Evolutionary conservation across 2,888 invertebrate genomes (phyloP).

Genomic region (Ectropis crepuscularia): DNA sequence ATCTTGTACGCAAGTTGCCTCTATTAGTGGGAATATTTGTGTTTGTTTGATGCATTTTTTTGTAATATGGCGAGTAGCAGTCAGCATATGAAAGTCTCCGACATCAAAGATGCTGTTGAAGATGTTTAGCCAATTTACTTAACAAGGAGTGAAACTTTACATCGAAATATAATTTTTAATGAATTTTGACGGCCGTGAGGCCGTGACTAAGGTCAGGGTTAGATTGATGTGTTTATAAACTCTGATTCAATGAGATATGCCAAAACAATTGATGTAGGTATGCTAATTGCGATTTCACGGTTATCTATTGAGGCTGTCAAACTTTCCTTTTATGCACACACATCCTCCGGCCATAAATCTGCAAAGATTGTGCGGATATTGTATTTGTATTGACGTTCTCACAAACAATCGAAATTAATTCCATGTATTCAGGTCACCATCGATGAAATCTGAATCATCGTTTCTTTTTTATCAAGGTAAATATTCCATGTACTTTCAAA

Average conservation of each 20-base stretch:
- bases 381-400: slow-evolving; percentile 23
- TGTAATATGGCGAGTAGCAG: too few relatives aligned
- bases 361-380: slow-evolving; percentile 29
- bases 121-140: too few relatives aligned
- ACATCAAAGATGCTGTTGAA: too few relatives aligned
- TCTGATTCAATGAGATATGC: slow-evolving; percentile 53
- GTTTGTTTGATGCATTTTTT: too few relatives aligned
- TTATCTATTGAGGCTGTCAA: slow-evolving; percentile 65
- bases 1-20: slow-evolving; percentile 54
- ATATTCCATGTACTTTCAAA: background rate
- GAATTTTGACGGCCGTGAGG: slow-evolving; percentile 43
- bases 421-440: slow-evolving; percentile 9
- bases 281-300: slow-evolving; percentile 67
- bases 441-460: slow-evolving; percentile 8
- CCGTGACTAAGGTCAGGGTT: slow-evolving; percentile 53
- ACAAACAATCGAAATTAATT: slow-evolving; percentile 4
- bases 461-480: slow-evolving; percentile 4
- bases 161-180: slow-evolving; percentile 36
- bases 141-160: too few relatives aligned
- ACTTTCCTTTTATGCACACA: slow-evolving; percentile 65
- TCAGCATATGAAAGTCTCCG: too few relatives aligned
- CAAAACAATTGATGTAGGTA: slow-evolving; percentile 61
- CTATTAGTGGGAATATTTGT: slow-evolving; percentile 52
- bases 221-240: slow-evolving; percentile 48
- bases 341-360: slow-evolving; percentile 33